Evolutionary conservation across 2,888 invertebrate genomes (phyloP).

Genomic region (Acleris literana): DNA sequence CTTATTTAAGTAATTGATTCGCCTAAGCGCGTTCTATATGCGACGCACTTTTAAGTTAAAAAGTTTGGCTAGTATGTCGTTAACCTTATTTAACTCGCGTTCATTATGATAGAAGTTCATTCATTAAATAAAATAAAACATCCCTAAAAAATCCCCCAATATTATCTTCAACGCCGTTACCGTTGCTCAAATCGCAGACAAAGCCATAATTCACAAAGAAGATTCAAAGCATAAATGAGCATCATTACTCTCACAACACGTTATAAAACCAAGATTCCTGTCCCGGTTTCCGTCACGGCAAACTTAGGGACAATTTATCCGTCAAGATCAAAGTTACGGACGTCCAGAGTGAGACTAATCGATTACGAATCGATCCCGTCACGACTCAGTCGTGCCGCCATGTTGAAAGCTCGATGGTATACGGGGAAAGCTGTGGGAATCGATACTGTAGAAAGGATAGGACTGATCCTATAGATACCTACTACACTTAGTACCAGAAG

Average conservation of each 20-base stretch:
- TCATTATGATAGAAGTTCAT: no score
- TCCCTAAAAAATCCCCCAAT: no score
- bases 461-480: slow-evolving; percentile 3
- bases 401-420: slow-evolving; percentile 45
- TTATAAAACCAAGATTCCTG: slow-evolving; percentile 12
- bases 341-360: slow-evolving; percentile 61
- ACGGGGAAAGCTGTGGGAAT: slow-evolving; percentile 61
- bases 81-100: no score
- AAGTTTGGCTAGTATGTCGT: no score
- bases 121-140: no score
- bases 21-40: no score
- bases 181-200: background rate
- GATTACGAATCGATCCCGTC: slow-evolving; percentile 59
- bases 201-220: background rate
- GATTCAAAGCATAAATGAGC: background rate
- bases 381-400: slow-evolving; percentile 50
- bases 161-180: background rate
- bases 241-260: slow-evolving; percentile 20
- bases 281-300: slow-evolving; percentile 24
- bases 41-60: no score
- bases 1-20: no score
- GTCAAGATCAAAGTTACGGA: slow-evolving; percentile 37
- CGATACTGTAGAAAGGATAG: slow-evolving; percentile 42
- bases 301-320: slow-evolving; percentile 30
- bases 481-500: no score